Evolutionary conservation across 2,113 vertebrate species (phyloP).

Genomic region (Pterophyllum scalare): DNA sequence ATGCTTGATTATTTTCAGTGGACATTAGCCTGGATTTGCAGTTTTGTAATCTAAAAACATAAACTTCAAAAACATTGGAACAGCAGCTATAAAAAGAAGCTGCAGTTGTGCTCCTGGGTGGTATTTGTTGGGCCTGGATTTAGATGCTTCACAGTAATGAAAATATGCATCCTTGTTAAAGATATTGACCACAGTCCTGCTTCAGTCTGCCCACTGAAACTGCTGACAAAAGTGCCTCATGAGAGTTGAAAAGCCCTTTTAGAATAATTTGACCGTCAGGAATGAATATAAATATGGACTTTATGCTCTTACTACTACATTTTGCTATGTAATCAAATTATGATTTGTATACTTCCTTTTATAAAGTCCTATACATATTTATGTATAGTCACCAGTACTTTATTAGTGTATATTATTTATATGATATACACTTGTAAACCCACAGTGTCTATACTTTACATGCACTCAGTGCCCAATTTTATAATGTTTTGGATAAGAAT

Average conservation of each 20-base stretch:
- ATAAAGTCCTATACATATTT: neutral
- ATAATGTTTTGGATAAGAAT: neutral
- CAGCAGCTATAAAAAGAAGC: neutral
- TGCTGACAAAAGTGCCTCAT: neutral
- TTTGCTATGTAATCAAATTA: neutral
- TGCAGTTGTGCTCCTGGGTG: neutral
- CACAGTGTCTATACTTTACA: neutral
- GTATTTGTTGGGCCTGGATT: neutral
- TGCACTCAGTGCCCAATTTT: neutral
- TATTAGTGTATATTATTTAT: neutral
- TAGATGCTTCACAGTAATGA: neutral
- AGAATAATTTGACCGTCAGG: neutral
- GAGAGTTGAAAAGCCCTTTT: neutral
- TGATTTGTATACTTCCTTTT: neutral
- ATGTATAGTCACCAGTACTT: neutral
- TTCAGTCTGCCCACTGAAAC: neutral
- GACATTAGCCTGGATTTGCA: neutral
- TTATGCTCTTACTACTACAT: neutral
- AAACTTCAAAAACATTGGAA: neutral
- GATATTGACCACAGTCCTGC: neutral
- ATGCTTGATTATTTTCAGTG: neutral
- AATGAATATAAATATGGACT: neutral
- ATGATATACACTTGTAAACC: neutral
- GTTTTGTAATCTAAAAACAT: neutral
- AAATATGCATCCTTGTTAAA: slow-evolving; percentile 13